Evolutionary conservation across 2,113 vertebrate species (phyloP).

Genomic region (Falco punctatus): DNA sequence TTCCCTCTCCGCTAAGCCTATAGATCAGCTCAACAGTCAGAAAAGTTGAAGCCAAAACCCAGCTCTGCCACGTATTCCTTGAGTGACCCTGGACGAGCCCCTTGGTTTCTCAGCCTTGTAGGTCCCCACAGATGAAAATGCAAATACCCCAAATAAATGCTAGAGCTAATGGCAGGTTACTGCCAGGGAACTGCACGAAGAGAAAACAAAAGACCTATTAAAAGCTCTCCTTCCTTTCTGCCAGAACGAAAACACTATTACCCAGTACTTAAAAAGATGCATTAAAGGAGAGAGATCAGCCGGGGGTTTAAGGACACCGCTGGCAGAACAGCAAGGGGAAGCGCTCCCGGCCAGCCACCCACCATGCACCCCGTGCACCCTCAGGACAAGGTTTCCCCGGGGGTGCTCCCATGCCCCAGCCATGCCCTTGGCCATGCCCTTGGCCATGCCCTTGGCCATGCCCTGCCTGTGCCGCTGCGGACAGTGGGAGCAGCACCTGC

Average conservation of each 20-base stretch:
- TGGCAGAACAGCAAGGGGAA: neutral
- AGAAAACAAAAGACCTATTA: slow-evolving; percentile 37
- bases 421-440: neutral
- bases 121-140: neutral
- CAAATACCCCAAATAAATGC: neutral
- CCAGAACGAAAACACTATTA: slow-evolving; percentile 20
- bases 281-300: neutral
- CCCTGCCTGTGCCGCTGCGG: neutral
- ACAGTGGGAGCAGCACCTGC: neutral
- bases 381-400: neutral
- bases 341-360: fast-evolving
- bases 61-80: neutral
- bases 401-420: neutral
- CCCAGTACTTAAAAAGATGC: neutral
- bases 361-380: fast-evolving
- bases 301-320: neutral
- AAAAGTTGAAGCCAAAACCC: fast-evolving
- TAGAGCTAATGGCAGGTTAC: neutral
- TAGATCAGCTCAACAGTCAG: neutral
- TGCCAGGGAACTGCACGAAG: neutral
- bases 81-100: neutral
- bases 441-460: neutral
- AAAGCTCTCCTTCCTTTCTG: neutral
- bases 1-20: neutral
- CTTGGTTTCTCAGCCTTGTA: neutral